Evolutionary conservation across 1,140 invertebrate species (phyloP).

Genomic region (Trachelipus rathkii): DNA sequence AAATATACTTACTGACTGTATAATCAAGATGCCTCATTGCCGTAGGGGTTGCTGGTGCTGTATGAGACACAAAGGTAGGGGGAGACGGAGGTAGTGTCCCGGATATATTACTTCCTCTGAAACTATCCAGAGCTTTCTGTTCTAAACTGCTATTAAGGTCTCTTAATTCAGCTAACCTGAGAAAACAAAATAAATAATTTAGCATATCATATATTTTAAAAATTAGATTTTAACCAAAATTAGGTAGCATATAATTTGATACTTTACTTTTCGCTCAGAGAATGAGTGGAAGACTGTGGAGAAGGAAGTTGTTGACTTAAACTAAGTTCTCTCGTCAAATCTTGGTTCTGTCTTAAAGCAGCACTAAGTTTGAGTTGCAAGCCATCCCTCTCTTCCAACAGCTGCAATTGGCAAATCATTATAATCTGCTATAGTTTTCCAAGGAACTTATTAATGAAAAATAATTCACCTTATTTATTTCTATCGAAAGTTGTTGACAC

Average conservation of each 20-base stretch:
- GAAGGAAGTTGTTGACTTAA: background rate
- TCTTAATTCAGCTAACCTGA: conserved; percentile 8
- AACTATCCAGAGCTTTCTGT: background rate
- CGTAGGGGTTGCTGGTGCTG: background rate
- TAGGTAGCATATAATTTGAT: too few species aligned
- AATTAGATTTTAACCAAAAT: too few species aligned
- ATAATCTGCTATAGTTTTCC: conserved; percentile 26
- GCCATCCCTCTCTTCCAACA: conserved; percentile 78
- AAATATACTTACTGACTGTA: background rate
- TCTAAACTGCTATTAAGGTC: conserved; percentile 5
- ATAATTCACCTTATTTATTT: conserved; percentile 63
- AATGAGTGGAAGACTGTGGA: background rate
- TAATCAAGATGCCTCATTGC: background rate
- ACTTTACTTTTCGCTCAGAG: background rate
- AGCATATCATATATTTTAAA: too few species aligned
- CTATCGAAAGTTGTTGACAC: conserved; percentile 80
- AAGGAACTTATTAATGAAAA: background rate
- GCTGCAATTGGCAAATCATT: conserved; percentile 45
- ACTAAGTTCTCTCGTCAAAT: conserved; percentile 46
- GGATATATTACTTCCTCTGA: background rate
- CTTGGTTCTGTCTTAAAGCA: conserved; percentile 67
- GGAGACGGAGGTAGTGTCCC: background rate
- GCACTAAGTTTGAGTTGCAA: conserved; percentile 74
- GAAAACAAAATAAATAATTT: background rate
- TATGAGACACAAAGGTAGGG: background rate